Conservation (phyloP, 1,140 invertebrate species). For the Aricia agestis region DNA sequence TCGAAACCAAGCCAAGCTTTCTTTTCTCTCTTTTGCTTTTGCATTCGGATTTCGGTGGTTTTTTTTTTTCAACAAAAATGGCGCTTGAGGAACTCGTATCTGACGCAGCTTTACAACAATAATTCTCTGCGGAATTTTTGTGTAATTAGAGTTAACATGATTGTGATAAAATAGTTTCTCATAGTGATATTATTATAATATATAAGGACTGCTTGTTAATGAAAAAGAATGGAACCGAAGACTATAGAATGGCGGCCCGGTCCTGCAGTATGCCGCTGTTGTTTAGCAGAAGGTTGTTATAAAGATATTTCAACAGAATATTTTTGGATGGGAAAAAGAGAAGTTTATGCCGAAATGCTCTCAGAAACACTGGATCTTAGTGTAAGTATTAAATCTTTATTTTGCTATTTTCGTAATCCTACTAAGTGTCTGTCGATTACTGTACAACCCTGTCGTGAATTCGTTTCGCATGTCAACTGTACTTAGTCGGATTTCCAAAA, state of each 20-base stretch:
- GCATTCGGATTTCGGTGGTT: background rate
- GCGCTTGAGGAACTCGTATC: too few relatives aligned
- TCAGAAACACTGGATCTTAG: slow-evolving; percentile 49
- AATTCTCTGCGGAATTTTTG: background rate
- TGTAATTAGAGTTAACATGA: background rate
- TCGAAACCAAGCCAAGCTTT: background rate
- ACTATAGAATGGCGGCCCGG: slow-evolving; percentile 59
- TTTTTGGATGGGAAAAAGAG: slow-evolving; percentile 69
- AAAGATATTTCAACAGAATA: slow-evolving; percentile 71
- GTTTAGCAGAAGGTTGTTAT: slow-evolving; percentile 62
- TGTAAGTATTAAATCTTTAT: slow-evolving; percentile 38
- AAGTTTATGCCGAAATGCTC: slow-evolving; percentile 66
- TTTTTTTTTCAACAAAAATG: background rate
- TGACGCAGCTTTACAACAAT: background rate
- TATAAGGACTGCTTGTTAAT: slow-evolving; percentile 2
- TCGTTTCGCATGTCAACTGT: background rate
- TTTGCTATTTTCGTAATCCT: slow-evolving; percentile 3
- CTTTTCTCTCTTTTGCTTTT: background rate
- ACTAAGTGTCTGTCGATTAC: background rate
- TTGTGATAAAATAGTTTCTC: background rate
- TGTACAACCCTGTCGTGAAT: background rate
- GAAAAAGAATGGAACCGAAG: slow-evolving; percentile 52
- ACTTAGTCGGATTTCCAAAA: background rate
- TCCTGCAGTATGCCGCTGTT: slow-evolving; percentile 63
- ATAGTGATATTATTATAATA: slow-evolving; percentile 25